Evolutionary conservation across 2,113 vertebrate species (phyloP), one percentile per base, ranked within the genome.

Genomic region (Gasterosteus nipponicus): DNA sequence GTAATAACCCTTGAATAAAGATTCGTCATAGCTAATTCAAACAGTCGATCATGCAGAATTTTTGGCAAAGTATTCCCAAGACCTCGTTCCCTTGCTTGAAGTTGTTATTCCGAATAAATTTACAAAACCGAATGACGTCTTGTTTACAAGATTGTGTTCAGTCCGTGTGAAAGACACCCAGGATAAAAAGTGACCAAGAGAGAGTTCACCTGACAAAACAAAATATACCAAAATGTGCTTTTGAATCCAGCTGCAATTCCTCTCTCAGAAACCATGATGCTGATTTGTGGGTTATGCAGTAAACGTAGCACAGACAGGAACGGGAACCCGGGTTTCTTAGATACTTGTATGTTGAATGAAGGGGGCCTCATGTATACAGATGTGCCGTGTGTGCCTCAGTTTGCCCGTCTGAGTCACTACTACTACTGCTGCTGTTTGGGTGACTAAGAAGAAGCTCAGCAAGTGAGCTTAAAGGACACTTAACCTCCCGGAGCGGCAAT

Each of bases 381-480:
- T 64, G 4, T 10, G 29, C 26, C 44, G 16, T 31, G 10, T n/a
- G n/a, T 7, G 3, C 31, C 15, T 68, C 33, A 66, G 1, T 66
- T 42, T 42, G 2, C 1, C 47, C 6, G 12, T 5, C 12, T n/a
- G 4, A 57, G 29, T 38, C 35, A 38, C 35, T 38, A 38, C 35
- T 38, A 7, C 35, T 38, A 38, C 35, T 38, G 7, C 5, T 38
- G 35, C 22, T 26, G 22, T 26, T 56, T 31, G 65, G 74, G 65
- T 77, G 60, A 77, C 29, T 75, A 41, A 71, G 77, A 41, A 71
- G 77, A 75, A 80, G 41, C 47, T 75, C 33, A 78, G 68, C 41
- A 66, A 76, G 22, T 59, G 75, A 78, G 58, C 41, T 75, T 66
- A 35, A 61, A 80, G 63, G 62, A 60, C 70, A 73, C 44, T 73